Evolutionary conservation across 2,113 vertebrate species (phyloP), one percentile per base, ranked within the genome.

Genomic region (Ictalurus punctatus): DNA sequence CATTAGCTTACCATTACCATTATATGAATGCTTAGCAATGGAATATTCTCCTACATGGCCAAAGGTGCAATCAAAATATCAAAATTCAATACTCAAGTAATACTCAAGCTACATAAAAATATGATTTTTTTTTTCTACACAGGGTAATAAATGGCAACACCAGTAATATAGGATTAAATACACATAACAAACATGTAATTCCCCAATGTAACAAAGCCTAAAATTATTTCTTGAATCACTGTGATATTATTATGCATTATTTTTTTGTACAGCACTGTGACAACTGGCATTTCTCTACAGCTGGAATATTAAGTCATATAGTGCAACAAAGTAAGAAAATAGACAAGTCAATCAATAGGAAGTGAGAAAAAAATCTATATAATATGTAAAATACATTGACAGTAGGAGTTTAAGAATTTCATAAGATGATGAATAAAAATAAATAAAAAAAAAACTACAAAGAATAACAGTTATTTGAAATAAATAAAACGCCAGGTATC

Each of bases 391-490:
- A 89, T 89, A 90, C 89, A 84, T 58, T 90, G 73, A 89, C 88
- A 90, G 87, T 40, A 89, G 82, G 67, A 85, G 81, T 52, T 52
- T 9, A 52, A 52, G 48, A 52, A 52, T 52, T 52, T 10, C 10
- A 52, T 52, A 52, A 83, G 79, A 87, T 65, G 76, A 84, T 65
- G 88, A 88, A 87, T 52, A 79, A 83, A 89, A 91, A 92, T 92
- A 92, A 92, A 92, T 92, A 92, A 89, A 89, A 83, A 44, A 79
- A 83, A 88, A 78, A 87, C 86, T 85, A 91, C 89, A 91, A 83
- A 89, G 67, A 89, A 91, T 88, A 90, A 85, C 79, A 91, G 83
- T 90, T 12, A 91, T 89, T 61, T 90, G n/a, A 89, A 91, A 92
- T 92, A 92, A 92, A 92, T 92, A 92, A 89, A 89, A 85, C 61